A percentile compares a stretch with the other conserved stretches of the same genome.
Evolutionary conservation across 2,888 invertebrate genomes (phyloP).

Genomic region (Ectemnius cavifrons): DNA sequence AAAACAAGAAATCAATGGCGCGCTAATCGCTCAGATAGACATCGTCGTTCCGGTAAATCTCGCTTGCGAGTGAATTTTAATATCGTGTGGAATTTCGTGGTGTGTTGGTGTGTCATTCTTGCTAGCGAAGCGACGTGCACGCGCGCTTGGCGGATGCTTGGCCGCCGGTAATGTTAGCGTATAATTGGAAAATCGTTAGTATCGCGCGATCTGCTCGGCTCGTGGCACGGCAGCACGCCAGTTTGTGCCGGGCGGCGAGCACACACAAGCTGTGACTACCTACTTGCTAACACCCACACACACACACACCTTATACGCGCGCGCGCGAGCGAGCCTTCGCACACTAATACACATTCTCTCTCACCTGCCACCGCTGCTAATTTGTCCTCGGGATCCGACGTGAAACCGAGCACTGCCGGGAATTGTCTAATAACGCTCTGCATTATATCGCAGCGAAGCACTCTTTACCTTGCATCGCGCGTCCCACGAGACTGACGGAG

Average conservation of each 20-base stretch:
- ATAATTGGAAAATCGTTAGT: constrained; percentile 77
- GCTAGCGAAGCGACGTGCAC: neutral
- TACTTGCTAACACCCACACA: too few relatives aligned
- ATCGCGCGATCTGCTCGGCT: constrained; percentile 65
- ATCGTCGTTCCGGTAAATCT: constrained; percentile 20
- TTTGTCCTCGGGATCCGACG: constrained; percentile 57
- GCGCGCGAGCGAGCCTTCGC: too few relatives aligned
- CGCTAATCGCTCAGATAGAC: constrained; percentile 20
- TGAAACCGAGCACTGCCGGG: neutral
- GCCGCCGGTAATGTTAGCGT: constrained; percentile 63
- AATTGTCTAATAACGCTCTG: neutral
- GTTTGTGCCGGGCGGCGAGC: neutral
- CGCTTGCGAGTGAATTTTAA: constrained; percentile 19
- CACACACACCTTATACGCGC: too few relatives aligned
- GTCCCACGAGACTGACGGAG: too few relatives aligned
- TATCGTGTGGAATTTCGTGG: neutral
- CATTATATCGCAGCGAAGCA: neutral
- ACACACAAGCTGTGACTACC: neutral
- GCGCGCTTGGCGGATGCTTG: constrained; percentile 10
- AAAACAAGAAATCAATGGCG: constrained; percentile 35
- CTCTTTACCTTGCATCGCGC: neutral
- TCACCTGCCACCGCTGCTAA: constrained; percentile 44
- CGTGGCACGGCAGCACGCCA: constrained; percentile 30
- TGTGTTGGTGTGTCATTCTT: constrained; percentile 21
- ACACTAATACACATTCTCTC: too few relatives aligned